Conservation (phyloP, 2,113 vertebrate species). For the Thalassoma bifasciatum region DNA sequence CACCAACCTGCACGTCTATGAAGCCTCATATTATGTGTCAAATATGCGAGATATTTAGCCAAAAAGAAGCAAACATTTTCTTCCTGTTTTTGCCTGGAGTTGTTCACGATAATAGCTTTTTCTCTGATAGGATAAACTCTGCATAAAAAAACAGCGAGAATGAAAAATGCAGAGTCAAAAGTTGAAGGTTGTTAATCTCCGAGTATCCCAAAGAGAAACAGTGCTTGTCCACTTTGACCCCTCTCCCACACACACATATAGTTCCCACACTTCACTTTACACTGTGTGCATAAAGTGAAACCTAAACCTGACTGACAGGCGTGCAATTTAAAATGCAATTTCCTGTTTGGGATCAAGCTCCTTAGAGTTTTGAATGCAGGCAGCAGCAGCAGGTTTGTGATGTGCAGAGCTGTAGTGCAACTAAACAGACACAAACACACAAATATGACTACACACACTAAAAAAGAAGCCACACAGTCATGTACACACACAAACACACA, state of each 20-base stretch:
- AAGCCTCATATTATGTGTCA: too few species aligned
- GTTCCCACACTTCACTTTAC: neutral
- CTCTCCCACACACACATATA: too few species aligned
- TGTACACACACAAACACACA: neutral
- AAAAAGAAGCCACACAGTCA: neutral
- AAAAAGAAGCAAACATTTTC: neutral
- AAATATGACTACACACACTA: neutral
- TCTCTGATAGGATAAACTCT: neutral
- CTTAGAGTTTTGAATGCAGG: constrained; percentile 24
- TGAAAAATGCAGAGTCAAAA: neutral
- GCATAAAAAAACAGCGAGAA: neutral
- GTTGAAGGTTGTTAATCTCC: neutral
- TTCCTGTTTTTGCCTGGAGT: neutral
- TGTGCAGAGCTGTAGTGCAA: constrained; percentile 24
- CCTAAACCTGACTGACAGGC: constrained; percentile 41
- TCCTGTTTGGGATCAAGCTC: constrained; percentile 44
- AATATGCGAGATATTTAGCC: too few species aligned
- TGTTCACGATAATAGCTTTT: neutral
- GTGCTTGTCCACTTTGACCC: neutral
- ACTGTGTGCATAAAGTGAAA: constrained; percentile 14
- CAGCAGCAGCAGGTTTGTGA: constrained; percentile 11
- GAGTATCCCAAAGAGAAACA: neutral
- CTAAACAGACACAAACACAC: neutral
- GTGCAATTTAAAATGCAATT: constrained; percentile 32
- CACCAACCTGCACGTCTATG: too few species aligned